Percentiles rank a stretch among this genome's conserved stretches.
phyloP scores from a whole-genome alignment of 2,113 vertebrate species.

The Xyliphius kryptos region DNA sequence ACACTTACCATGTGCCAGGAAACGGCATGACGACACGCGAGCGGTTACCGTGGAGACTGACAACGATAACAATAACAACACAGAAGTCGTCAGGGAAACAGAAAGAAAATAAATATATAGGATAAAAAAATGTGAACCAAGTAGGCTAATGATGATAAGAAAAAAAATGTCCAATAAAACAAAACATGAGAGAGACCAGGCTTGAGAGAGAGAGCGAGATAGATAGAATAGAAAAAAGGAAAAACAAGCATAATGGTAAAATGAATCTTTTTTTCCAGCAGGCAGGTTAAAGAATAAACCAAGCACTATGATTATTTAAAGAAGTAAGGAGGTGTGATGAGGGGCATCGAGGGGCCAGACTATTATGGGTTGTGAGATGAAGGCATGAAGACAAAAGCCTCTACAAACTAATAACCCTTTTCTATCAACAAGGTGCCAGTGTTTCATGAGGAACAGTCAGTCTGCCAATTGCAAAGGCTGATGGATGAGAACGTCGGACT shows the following conservation, averaged over 20 bases:
- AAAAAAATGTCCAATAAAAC: conserved; percentile 46
- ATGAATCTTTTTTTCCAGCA: background rate
- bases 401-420: background rate
- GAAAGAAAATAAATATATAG: conserved; percentile 69
- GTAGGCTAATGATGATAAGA: conserved; percentile 40
- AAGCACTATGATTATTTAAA: background rate
- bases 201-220: conserved; percentile 2
- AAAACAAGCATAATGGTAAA: background rate
- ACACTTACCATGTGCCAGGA: conserved; percentile 75
- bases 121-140: conserved; percentile 53
- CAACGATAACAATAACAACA: conserved; percentile 73
- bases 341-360: background rate
- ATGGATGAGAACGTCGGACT: no score
- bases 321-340: conserved; percentile 38
- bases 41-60: conserved; percentile 79
- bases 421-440: background rate
- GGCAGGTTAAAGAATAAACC: conserved; percentile 16
- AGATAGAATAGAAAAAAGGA: background rate
- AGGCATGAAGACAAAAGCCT: conserved; percentile 11
- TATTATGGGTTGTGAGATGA: conserved; percentile 1
- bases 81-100: conserved; percentile 78
- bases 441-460: background rate
- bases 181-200: conserved; percentile 27
- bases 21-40: conserved; percentile 78
- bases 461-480: no score